Evolutionary conservation across 2,797 vertebrate species (phyloP), one percentile per base, ranked within the genome.

Genomic region (Lerista edwardsae): DNA sequence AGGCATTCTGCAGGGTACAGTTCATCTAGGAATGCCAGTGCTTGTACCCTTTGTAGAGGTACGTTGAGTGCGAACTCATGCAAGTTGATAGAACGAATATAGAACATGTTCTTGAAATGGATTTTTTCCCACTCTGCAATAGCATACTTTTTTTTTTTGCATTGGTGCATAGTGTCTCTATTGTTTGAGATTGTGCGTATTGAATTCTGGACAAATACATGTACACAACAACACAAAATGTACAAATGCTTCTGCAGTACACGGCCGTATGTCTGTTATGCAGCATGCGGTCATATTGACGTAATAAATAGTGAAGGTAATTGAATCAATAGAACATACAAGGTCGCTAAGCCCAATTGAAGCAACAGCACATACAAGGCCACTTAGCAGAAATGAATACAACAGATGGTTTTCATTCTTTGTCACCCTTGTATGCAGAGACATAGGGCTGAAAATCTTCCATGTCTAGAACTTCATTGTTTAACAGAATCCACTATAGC

Each of bases 201-300:
- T 68, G 31, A 88, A 86, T 27, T 88, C 61, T 68, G 79, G 80
- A 25, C 41, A 21, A 4, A 75, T 47, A 4, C 67, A 69, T 90
- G 92, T 89, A 79, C 65, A 36, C 0, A 0, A 36, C 29, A 73
- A 23, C 10, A 41, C 80, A 64, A 72, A 67, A 80, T 6, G 0
- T 27, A 27, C 7, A 4, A 0, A 0, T 0, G 2, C 47, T 72
- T 87, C 51, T 47, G 36, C 79, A 61, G 47, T 27, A 0, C 0
- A 62, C 72, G 27, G 76, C 74, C 36, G 39, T 62, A 25, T 6
- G 15, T 47, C 0, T 8, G 6, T 14, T 83, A 8, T 41, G 68
- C 62, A 75, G 36, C 57, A 1, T 76, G 23, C 74, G 55, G 82
- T 87, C 68, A 74, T 85, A 64, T 29, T 57, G 79, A 57, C 21